phyloP scores from a whole-genome alignment of 2,888 invertebrate genomes.

The Acrobasis repandana region DNA sequence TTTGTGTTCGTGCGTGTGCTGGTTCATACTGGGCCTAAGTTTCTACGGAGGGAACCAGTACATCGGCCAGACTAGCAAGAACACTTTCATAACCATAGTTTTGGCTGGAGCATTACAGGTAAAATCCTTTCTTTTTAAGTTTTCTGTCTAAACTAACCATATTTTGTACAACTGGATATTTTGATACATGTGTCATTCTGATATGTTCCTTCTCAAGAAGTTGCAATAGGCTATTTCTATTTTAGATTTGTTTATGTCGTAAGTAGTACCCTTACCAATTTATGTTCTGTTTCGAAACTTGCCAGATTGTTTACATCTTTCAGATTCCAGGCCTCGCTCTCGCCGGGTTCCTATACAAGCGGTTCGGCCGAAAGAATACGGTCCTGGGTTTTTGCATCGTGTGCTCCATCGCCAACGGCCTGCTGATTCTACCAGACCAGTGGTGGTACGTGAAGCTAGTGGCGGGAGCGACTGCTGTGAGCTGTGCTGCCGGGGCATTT shows the following conservation, averaged over 20 bases:
- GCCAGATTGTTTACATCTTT: constrained; percentile 41
- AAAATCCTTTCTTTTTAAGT: background rate
- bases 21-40: constrained; percentile 90
- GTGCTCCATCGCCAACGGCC: constrained; percentile 68
- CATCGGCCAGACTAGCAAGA: constrained; percentile 88
- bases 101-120: constrained; percentile 70
- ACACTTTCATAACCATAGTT: constrained; percentile 89
- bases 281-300: background rate
- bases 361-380: constrained; percentile 84
- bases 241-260: too few relatives aligned
- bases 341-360: constrained; percentile 79
- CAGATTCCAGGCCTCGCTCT: constrained; percentile 78
- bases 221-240: too few relatives aligned
- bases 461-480: constrained; percentile 43
- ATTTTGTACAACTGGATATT: too few relatives aligned
- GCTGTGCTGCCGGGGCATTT: constrained; percentile 45
- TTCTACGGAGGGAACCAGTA: constrained; percentile 92
- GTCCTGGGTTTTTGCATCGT: constrained; percentile 81
- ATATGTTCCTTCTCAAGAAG: too few relatives aligned
- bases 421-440: constrained; percentile 42
- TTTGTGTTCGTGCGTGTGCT: constrained; percentile 85
- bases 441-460: constrained; percentile 44
- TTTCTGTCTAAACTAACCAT: too few relatives aligned
- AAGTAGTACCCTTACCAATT: too few relatives aligned
- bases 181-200: too few relatives aligned